Base-by-base conservation (phyloP, 64 coral and sea anemone species). In the Stylophora pistillata region DNA sequence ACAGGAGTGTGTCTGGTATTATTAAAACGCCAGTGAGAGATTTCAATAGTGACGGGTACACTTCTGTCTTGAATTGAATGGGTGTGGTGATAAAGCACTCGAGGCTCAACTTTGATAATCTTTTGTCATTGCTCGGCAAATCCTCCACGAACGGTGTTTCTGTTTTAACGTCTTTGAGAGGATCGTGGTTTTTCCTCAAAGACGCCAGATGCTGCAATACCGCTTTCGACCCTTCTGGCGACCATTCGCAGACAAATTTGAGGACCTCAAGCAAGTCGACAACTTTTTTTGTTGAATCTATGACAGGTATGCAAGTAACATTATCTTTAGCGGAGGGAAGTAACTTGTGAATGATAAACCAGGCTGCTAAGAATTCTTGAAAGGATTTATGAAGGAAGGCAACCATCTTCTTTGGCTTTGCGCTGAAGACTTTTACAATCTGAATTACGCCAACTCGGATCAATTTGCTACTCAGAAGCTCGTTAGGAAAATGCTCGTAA, bases 291-390 rank as follows among this genome's bases (percentile, higher is more conserved):
- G 64, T 68, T 21, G n/a, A 68, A 28, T 68, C 21, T 26, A 68
- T n/a, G 10, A 21, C 21, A 28, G 64, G 64, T 25, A 68, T 68
- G 23, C 64, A 68, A 12, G 64, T 26, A 1, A 68, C 21, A 25
- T n/a, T 68, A 21, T 68, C 21, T 2, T 25, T 68, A 12, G n/a
- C 3, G 64, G 64, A 68, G 0, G 64, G 64, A 25, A 68, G 23
- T 68, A 68, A 5, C 64, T 68, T 28, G 20, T 68, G 64, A 25
- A 68, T 90, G 26, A 90, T 57, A 56, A 81, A 82, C 27, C 58
- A 58, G 20, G 88, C 88, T 81, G 88, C 88, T 26, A 90, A 78
- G 56, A 90, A 90, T 66, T 90, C 88, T 82, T 90, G 88, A 15
- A 90, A 13, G 10, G 88, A 73, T 56, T 90, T 82, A 17, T 90